A percentile compares a stretch with the other conserved stretches of the same genome.
phyloP scores from a whole-genome alignment of 1,140 invertebrate genomes.

The Hesperophylax magnus region DNA sequence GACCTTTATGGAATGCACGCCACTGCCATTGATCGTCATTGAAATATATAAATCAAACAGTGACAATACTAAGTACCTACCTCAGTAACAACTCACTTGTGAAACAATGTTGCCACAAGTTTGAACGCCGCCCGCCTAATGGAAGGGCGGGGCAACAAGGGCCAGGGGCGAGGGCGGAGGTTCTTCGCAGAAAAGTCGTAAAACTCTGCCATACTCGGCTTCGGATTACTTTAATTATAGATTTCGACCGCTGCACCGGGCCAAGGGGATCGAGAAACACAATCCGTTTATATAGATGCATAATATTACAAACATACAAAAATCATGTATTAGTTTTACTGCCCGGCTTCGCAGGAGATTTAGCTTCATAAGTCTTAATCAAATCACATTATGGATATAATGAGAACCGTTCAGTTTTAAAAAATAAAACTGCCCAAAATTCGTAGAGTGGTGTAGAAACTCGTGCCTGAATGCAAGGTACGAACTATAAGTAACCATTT shows the following conservation, averaged over 20 bases:
- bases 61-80: not conserved
- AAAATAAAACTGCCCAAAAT: too few relatives aligned
- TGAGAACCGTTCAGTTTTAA: too few relatives aligned
- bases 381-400: not conserved
- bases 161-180: not conserved
- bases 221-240: conserved; percentile 54
- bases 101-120: conserved; percentile 8
- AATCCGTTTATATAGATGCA: not conserved
- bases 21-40: not conserved
- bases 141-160: conserved; percentile 6
- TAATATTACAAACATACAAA: not conserved
- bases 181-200: conserved; percentile 46
- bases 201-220: conserved; percentile 33
- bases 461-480: too few relatives aligned
- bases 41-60: not conserved
- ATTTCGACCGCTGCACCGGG: conserved; percentile 31
- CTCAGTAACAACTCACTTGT: not conserved
- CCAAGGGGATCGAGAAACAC: not conserved
- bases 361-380: not conserved
- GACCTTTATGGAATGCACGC: not conserved
- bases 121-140: not conserved
- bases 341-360: not conserved
- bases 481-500: too few relatives aligned
- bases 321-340: not conserved
- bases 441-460: too few relatives aligned